Evolutionary conservation across 2,888 invertebrate genomes (phyloP).

Genomic region (Ornithoptera alexandrae): DNA sequence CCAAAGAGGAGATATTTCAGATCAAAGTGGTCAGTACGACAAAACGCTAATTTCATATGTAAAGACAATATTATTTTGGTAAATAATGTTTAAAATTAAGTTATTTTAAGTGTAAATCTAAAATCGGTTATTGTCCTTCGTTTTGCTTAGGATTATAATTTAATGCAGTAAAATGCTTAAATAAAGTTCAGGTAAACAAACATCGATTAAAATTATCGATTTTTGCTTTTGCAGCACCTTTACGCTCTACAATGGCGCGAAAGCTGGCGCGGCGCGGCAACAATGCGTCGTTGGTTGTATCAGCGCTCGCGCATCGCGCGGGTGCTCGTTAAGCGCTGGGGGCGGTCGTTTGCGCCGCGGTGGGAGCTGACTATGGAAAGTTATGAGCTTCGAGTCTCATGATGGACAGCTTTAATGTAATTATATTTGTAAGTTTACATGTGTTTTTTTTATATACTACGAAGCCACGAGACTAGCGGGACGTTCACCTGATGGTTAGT

Average conservation of each 20-base stretch:
- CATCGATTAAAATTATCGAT: slow-evolving; percentile 68
- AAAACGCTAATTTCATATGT: too few species aligned
- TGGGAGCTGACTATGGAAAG: slow-evolving; percentile 49
- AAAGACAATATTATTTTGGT: too few species aligned
- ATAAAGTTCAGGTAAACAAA: slow-evolving; percentile 69
- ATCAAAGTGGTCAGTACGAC: too few species aligned
- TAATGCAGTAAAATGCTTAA: slow-evolving; percentile 28
- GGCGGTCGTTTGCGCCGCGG: slow-evolving; percentile 61
- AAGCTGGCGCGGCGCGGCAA: slow-evolving; percentile 74
- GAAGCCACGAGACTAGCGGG: background rate
- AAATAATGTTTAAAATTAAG: too few species aligned
- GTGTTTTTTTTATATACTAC: background rate
- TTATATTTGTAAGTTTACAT: slow-evolving; percentile 7
- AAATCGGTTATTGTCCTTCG: too few species aligned
- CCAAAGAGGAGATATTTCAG: too few species aligned
- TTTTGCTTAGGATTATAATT: background rate
- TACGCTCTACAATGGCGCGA: slow-evolving; percentile 72
- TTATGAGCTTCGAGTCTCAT: slow-evolving; percentile 37
- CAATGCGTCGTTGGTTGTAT: slow-evolving; percentile 72
- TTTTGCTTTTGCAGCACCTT: slow-evolving; percentile 65
- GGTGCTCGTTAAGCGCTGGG: slow-evolving; percentile 73
- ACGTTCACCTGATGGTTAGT: too few species aligned
- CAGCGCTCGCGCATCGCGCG: slow-evolving; percentile 69
- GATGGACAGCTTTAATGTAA: slow-evolving; percentile 44
- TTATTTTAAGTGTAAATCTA: too few species aligned